phyloP scores from a whole-genome alignment of 2,797 vertebrate species.

The Aeoliscus strigatus region DNA sequence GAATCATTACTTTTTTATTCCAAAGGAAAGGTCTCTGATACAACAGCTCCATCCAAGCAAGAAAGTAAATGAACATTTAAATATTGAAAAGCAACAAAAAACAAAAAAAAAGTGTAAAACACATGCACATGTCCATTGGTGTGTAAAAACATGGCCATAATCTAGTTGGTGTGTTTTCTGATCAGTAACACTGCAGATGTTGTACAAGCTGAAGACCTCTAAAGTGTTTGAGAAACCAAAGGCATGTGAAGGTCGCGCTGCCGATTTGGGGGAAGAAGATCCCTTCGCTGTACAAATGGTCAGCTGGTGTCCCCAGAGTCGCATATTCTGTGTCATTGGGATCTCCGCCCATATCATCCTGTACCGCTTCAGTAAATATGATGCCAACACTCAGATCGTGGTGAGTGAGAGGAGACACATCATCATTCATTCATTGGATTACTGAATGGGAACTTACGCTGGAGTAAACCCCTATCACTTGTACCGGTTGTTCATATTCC shows the following conservation, averaged over 20 bases:
- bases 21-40: too few species aligned
- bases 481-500: background rate
- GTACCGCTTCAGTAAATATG: slow-evolving; percentile 93
- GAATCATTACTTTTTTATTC: too few species aligned
- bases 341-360: slow-evolving; percentile 91
- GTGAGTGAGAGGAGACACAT: slow-evolving; percentile 82
- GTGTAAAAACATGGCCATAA: too few species aligned
- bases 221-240: slow-evolving; percentile 97
- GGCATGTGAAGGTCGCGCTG: slow-evolving; percentile 77
- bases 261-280: slow-evolving; percentile 90
- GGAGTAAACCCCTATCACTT: too few species aligned
- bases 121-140: too few species aligned
- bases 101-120: too few species aligned
- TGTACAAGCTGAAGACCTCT: slow-evolving; percentile 96
- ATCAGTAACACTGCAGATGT: slow-evolving; percentile 95
- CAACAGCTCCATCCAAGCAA: too few species aligned
- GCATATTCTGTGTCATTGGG: slow-evolving; percentile 92
- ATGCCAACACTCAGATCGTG: slow-evolving; percentile 88
- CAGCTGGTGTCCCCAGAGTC: slow-evolving; percentile 94
- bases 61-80: too few species aligned
- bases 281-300: slow-evolving; percentile 95
- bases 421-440: background rate
- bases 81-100: too few species aligned
- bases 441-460: too few species aligned
- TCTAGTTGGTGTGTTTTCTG: too few species aligned